phyloP scores from a whole-genome alignment of 1,140 invertebrate genomes.

The Drosophila nebulosa region DNA sequence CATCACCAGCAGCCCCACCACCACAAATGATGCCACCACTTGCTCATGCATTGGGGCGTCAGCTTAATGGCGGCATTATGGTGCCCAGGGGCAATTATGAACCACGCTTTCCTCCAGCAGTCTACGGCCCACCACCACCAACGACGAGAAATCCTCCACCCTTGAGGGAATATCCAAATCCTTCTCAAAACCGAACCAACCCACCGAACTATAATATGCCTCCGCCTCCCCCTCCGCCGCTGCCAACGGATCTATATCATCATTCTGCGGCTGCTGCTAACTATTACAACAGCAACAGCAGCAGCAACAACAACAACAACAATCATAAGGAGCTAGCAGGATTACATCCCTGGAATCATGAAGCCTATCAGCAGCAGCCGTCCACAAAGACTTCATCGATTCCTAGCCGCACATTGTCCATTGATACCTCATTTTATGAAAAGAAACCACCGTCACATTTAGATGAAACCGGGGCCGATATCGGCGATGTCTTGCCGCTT shows the following conservation, averaged over 20 bases:
- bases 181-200: constrained; percentile 44
- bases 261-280: not conserved
- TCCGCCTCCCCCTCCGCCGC: not conserved
- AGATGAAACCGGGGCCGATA: constrained; percentile 45
- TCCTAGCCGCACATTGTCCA: constrained; percentile 56
- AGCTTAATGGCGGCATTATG: constrained; percentile 45
- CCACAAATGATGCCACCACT: constrained; percentile 33
- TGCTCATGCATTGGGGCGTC: constrained; percentile 54
- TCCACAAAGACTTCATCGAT: constrained; percentile 58
- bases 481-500: constrained; percentile 39
- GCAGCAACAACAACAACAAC: constrained; percentile 34
- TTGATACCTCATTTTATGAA: constrained; percentile 78
- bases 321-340: constrained; percentile 2
- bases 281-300: constrained; percentile 25
- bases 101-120: constrained; percentile 33
- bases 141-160: constrained; percentile 25
- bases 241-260: constrained; percentile 29
- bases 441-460: constrained; percentile 77
- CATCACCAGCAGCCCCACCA: constrained; percentile 30
- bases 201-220: constrained; percentile 61
- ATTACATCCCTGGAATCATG: constrained; percentile 39
- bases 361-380: constrained; percentile 46
- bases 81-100: constrained; percentile 45
- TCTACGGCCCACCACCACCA: constrained; percentile 39
- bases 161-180: constrained; percentile 29